Conservation (phyloP, 1,140 invertebrate genomes). For the Habropoda laboriosa region DNA sequence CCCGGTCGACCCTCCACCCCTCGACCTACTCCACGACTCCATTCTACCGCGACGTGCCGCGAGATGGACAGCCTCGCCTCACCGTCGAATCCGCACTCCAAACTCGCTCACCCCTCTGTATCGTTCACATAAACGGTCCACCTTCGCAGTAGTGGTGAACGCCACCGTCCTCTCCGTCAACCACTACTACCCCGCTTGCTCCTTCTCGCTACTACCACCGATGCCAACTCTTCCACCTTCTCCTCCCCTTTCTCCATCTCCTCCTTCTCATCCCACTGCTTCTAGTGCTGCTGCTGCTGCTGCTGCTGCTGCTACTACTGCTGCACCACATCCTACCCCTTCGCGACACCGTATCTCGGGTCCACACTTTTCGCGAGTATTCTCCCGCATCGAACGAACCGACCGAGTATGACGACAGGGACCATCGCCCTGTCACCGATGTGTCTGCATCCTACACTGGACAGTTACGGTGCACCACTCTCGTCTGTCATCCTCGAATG, state of each 20-base stretch:
- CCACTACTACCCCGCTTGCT: conserved; percentile 24
- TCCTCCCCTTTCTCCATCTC: conserved; percentile 39
- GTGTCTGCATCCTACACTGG: not conserved
- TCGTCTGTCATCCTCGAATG: not conserved
- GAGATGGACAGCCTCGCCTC: conserved; percentile 75
- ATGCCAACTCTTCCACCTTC: conserved; percentile 32
- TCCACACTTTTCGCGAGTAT: conserved; percentile 61
- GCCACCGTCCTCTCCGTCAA: conserved; percentile 56
- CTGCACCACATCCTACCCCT: conserved; percentile 24
- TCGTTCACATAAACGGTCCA: conserved; percentile 48
- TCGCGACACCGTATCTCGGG: conserved; percentile 53
- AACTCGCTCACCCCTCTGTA: conserved; percentile 47
- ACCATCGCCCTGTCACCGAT: conserved; percentile 54
- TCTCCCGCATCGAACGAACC: conserved; percentile 55
- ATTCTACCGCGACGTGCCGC: conserved; percentile 75
- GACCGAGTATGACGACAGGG: conserved; percentile 36
- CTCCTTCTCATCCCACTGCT: conserved; percentile 14
- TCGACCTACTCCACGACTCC: conserved; percentile 70
- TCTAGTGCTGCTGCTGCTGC: not conserved
- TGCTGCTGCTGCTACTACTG: not conserved
- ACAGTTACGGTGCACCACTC: not conserved
- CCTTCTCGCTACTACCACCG: conserved; percentile 38
- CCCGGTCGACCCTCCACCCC: conserved; percentile 62
- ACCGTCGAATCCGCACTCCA: conserved; percentile 66
- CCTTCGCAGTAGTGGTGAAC: conserved; percentile 52